Evolutionary conservation across 2,113 vertebrate species (phyloP), one percentile per base, ranked within the genome.

Genomic region (Anoura caudifer): DNA sequence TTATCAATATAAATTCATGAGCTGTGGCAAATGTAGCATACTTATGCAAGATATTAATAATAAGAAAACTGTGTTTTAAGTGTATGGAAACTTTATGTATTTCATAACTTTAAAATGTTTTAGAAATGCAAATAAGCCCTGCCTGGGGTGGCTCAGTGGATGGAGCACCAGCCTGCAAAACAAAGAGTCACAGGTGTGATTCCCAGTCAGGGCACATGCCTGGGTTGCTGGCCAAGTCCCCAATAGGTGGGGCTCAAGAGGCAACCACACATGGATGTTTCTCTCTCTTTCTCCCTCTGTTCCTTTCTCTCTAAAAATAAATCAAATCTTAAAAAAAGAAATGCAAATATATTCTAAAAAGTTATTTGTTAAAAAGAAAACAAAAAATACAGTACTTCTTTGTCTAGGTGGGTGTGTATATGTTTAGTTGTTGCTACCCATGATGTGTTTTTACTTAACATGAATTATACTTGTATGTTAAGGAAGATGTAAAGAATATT

Each of bases 341-440:
- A n/a, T n/a, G n/a, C 16, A 82, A 50, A 79, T 61, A 61, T 84
- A 61, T 70, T 61, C 11, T 65, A 33, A 92, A 88, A 65, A 76
- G 8, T 7, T 10, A 43, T 47, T 80, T 90, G 31, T 85, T 75
- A 88, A 43, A 83, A 89, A 24, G 2, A 72, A 87, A 73, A 77
- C 43, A 79, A 45, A 89, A 7, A 19, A 2, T 19, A 4, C 26
- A 72, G n/a, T 91, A 56, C 14, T 67, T 28, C 16, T 28, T 92
- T 2, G 7, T 0, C 10, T 41, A 26, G 0, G 47, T 28, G 15
- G 0, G 4, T 88, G 2, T 90, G 3, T 16, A 22, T 52, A 10
- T 65, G 7, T 61, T 89, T 65, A n/a, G 4, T 61, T 76, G 17
- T 65, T 90, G 47, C 56, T 79, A n/a, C 31, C 5, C 75, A 70